Conservation (phyloP, 2,888 invertebrate species). For the Abscondita cerata region DNA sequence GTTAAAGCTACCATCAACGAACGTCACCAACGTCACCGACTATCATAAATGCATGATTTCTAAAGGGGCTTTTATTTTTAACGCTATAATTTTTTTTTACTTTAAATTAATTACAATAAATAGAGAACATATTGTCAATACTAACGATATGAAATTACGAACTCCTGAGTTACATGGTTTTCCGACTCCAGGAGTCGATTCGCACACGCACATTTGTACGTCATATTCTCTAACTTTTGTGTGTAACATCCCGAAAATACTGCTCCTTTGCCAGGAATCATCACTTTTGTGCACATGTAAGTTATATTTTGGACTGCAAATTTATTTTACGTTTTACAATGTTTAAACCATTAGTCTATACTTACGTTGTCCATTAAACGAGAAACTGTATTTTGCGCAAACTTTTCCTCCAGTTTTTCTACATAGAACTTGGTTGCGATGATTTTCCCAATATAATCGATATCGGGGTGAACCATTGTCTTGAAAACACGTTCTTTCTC, state of each 20-base stretch:
- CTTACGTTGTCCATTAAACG: constrained; percentile 68
- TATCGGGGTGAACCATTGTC: constrained; percentile 70
- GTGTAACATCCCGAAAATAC: constrained; percentile 67
- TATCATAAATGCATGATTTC: constrained; percentile 37
- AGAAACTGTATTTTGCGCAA: constrained; percentile 70
- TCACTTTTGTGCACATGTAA: constrained; percentile 72
- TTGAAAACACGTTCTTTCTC: no score
- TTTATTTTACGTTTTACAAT: neutral
- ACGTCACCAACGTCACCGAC: constrained; percentile 30
- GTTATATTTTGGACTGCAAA: constrained; percentile 72
- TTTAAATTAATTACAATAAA: neutral
- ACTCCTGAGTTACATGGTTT: constrained; percentile 59
- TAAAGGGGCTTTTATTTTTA: constrained; percentile 25
- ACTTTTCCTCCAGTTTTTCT: constrained; percentile 65
- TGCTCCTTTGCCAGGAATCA: constrained; percentile 58
- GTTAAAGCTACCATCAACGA: constrained; percentile 31
- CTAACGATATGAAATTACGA: neutral
- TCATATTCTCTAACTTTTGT: constrained; percentile 59
- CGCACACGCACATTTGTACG: constrained; percentile 63
- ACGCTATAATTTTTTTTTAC: constrained; percentile 25
- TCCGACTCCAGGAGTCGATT: constrained; percentile 53
- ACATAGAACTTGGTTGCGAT: constrained; percentile 64
- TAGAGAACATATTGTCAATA: neutral
- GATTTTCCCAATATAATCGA: constrained; percentile 67
- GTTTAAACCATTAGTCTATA: neutral